Conservation (phyloP, 2,113 vertebrate species). For the Leucopternis melanops region DNA sequence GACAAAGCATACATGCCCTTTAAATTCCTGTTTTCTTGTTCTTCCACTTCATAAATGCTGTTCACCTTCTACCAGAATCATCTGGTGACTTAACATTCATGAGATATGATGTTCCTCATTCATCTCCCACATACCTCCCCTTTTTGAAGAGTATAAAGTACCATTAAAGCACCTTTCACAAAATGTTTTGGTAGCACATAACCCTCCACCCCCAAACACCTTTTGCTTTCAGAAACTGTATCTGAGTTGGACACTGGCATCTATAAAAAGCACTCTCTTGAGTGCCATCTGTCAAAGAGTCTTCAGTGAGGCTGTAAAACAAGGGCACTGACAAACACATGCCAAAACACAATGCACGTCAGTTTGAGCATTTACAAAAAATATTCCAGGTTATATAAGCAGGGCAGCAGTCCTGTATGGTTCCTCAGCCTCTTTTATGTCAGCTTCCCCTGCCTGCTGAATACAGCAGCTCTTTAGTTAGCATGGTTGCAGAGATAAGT, state of each 20-base stretch:
- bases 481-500: neutral
- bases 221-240: conserved; percentile 52
- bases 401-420: neutral
- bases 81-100: neutral
- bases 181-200: conserved; percentile 37
- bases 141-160: neutral
- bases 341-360: conserved; percentile 22
- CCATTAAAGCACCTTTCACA: conserved; percentile 28
- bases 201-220: conserved; percentile 46
- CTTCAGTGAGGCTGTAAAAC: conserved; percentile 51
- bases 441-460: conserved; percentile 17
- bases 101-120: neutral
- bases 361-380: neutral
- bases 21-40: neutral
- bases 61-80: neutral
- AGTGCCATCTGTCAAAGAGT: conserved; percentile 42
- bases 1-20: neutral
- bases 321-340: conserved; percentile 24
- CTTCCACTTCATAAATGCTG: neutral
- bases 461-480: conserved; percentile 2
- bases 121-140: neutral
- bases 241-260: conserved; percentile 11
- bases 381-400: neutral
- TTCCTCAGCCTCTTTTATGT: neutral
- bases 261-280: conserved; percentile 66